These are phyloP conservation scores for Esox niger DNA, from an alignment of 2,113 vertebrate genomes.

Conservation along the genomic window DNA sequence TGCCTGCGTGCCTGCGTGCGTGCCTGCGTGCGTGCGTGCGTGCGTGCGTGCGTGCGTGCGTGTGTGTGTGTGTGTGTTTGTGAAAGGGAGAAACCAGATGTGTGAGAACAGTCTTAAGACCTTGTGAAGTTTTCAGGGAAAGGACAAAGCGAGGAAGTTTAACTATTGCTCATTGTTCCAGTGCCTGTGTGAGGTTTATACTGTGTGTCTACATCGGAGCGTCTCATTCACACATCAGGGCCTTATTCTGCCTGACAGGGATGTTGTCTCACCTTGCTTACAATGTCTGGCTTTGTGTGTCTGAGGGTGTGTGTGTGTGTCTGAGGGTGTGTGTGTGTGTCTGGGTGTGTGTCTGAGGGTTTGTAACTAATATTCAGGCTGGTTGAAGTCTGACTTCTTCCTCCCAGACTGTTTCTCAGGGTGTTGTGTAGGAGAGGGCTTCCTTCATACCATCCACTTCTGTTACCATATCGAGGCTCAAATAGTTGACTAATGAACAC, in stretches of 20 bases:
- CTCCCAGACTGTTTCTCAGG: conserved; percentile 59
- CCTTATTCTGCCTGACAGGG: conserved; percentile 40
- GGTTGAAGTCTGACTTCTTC: neutral
- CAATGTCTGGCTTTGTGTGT: no score
- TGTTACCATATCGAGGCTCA: conserved; percentile 74
- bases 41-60: conserved; percentile 58
- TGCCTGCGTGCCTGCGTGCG: no score
- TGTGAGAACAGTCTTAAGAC: conserved; percentile 68
- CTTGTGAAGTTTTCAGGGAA: conserved; percentile 63
- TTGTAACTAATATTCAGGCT: neutral
- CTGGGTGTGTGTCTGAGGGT: neutral
- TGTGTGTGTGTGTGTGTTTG: conserved; percentile 66
- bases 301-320: neutral
- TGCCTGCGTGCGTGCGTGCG: conserved; percentile 37
- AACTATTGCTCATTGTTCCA: conserved; percentile 73
- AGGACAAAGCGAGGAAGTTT: conserved; percentile 77
- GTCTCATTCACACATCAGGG: conserved; percentile 16
- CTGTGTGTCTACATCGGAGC: neutral
- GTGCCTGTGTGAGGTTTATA: conserved; percentile 67
- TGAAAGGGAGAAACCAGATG: conserved; percentile 61
- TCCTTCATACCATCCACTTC: conserved; percentile 58
- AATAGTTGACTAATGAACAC: conserved; percentile 61
- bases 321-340: neutral
- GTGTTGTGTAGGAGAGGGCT: conserved; percentile 64
- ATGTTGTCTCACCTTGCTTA: conserved; percentile 29